Evolutionary conservation across 2,113 vertebrate genomes (phyloP).

Genomic region (Macroglossus sobrinus): DNA sequence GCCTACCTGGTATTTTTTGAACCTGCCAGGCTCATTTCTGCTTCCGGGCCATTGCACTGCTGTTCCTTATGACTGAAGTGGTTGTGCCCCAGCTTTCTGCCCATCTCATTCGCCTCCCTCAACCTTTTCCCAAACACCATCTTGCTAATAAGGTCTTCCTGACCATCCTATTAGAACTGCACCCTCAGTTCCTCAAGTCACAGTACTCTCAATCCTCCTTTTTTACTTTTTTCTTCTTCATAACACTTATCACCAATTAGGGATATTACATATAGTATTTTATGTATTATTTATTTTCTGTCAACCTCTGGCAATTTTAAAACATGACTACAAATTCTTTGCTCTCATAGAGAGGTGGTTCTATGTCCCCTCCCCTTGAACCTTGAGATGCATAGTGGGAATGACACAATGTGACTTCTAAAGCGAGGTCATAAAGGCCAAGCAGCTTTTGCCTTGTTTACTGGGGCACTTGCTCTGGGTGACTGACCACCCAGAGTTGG

Average conservation of each 20-base stretch:
- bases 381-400: neutral
- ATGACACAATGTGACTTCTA: neutral
- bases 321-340: neutral
- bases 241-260: neutral
- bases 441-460: neutral
- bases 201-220: neutral
- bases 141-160: neutral
- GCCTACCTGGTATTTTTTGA: neutral
- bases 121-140: neutral
- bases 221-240: neutral
- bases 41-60: neutral
- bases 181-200: neutral
- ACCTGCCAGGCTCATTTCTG: neutral
- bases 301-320: neutral
- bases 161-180: neutral
- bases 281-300: neutral
- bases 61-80: neutral
- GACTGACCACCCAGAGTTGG: neutral
- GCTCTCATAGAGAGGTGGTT: neutral
- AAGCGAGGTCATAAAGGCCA: neutral
- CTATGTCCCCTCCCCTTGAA: neutral
- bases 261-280: neutral
- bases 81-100: neutral
- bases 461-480: neutral
- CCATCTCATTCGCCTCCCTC: neutral